Conservation (phyloP, 2,888 invertebrate species). For the Rhimphoctona megacephalus region DNA sequence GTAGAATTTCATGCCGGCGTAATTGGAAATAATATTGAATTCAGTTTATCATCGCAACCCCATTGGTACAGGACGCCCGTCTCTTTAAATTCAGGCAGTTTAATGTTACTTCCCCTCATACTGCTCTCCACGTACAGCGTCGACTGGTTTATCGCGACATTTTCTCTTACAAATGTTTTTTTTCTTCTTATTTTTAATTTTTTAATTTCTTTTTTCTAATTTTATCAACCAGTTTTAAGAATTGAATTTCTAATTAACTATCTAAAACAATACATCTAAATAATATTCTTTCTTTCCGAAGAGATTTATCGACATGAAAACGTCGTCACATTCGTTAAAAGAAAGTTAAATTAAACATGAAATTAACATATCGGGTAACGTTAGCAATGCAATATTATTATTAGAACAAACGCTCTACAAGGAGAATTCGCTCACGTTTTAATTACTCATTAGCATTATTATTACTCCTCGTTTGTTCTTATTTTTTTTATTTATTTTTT, state of each 20-base stretch:
- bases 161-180: background rate
- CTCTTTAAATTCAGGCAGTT: constrained; percentile 67
- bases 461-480: constrained; percentile 23
- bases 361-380: constrained; percentile 64
- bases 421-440: constrained; percentile 28
- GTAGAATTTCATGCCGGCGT: constrained; percentile 59
- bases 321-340: constrained; percentile 25
- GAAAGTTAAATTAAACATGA: constrained; percentile 37
- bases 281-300: constrained; percentile 11
- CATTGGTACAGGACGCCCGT: constrained; percentile 44
- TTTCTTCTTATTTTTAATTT: too few species aligned
- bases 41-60: constrained; percentile 54
- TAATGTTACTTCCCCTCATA: constrained; percentile 68
- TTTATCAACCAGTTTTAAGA: constrained; percentile 33
- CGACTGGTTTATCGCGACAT: constrained; percentile 2
- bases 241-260: constrained; percentile 63
- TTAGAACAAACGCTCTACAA: constrained; percentile 46
- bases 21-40: constrained; percentile 60
- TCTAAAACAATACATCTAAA: constrained; percentile 51
- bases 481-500: constrained; percentile 29
- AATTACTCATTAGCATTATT: constrained; percentile 52
- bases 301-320: constrained; percentile 20
- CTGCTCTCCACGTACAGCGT: constrained; percentile 66
- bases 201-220: background rate
- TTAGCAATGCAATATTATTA: constrained; percentile 54